Percentiles rank a stretch among this genome's conserved stretches.
Conservation (phyloP, 2,888 invertebrate species). For the Drosophila crucigera region DNA sequence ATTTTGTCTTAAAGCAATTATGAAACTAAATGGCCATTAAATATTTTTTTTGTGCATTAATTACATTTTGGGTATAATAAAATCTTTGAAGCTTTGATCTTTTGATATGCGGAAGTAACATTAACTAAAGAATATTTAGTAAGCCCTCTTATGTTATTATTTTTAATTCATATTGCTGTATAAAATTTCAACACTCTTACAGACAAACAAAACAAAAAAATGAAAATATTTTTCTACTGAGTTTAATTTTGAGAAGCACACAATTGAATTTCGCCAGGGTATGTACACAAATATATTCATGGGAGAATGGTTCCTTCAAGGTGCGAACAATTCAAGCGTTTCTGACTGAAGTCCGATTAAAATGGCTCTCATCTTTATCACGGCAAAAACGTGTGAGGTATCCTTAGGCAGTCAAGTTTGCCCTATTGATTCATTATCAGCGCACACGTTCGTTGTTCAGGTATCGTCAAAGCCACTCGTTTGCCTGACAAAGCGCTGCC, state of each 20-base stretch:
- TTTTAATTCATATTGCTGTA: background rate
- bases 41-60: background rate
- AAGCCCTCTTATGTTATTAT: background rate
- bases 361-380: conserved; percentile 7
- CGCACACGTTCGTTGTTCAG: conserved; percentile 33
- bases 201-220: background rate
- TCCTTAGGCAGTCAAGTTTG: conserved; percentile 38
- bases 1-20: background rate
- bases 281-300: background rate
- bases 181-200: background rate
- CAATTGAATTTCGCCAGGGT: background rate
- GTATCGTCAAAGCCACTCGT: conserved; percentile 32
- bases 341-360: conserved; percentile 6
- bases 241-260: background rate
- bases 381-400: background rate
- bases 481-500: conserved; percentile 51
- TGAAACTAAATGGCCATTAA: background rate
- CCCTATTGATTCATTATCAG: conserved; percentile 53
- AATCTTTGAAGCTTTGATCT: background rate
- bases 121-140: background rate
- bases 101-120: background rate
- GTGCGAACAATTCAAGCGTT: background rate
- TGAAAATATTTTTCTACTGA: background rate
- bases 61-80: background rate
- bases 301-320: background rate